Evolutionary conservation across 92 coral and sea anemone genomes (phyloP).

Genomic region (Ricordea florida): DNA sequence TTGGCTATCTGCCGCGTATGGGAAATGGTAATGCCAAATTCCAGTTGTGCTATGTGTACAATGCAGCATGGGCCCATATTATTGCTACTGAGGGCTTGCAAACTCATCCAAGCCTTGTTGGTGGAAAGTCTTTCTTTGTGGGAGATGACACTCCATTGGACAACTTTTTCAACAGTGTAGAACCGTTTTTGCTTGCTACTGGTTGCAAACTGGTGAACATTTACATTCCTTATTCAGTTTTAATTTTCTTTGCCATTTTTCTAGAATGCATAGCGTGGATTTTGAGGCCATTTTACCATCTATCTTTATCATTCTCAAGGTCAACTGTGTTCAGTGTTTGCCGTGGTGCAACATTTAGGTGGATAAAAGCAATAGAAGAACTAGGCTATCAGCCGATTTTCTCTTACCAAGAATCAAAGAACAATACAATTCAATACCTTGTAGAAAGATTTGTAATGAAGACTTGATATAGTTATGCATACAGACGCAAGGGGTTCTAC

Average conservation of each 20-base stretch:
- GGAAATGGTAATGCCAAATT: neutral
- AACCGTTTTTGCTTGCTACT: constrained; percentile 19
- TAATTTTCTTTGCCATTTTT: constrained; percentile 3
- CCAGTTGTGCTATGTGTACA: constrained; percentile 12
- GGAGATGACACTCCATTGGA: constrained; percentile 15
- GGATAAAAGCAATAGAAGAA: constrained; percentile 1
- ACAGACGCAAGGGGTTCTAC: too few relatives aligned
- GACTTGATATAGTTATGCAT: too few relatives aligned
- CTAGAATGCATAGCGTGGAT: constrained; percentile 16
- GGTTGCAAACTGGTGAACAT: constrained; percentile 4
- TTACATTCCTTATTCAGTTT: neutral
- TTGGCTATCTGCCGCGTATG: constrained; percentile 16
- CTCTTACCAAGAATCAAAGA: constrained; percentile 11
- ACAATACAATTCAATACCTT: constrained; percentile 3
- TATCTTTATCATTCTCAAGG: neutral
- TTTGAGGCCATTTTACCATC: neutral
- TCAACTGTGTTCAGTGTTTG: neutral
- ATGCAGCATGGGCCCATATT: constrained; percentile 39
- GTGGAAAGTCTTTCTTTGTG: constrained; percentile 7
- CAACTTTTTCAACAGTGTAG: neutral
- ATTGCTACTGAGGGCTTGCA: neutral
- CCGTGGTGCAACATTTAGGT: neutral
- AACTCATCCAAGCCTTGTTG: constrained; percentile 5
- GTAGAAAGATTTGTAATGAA: neutral
- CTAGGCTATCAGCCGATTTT: constrained; percentile 20